These are phyloP conservation scores for Drosophila aff. DNA, from an alignment of 1,140 invertebrate species.

Conservation along the genomic window DNA sequence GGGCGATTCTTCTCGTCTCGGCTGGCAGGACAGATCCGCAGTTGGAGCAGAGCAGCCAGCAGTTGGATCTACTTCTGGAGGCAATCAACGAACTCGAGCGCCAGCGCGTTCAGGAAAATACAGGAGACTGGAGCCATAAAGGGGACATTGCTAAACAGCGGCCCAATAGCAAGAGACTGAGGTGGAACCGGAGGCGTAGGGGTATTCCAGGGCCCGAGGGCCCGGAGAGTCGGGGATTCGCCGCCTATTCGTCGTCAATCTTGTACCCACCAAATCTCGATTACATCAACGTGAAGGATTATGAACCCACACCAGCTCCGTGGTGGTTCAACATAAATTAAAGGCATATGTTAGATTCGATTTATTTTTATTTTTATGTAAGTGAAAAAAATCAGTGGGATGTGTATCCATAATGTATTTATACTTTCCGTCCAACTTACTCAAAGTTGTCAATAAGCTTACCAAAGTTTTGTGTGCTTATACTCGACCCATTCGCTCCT, in stretches of 20 bases:
- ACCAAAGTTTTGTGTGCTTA: background rate
- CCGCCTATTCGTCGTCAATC: background rate
- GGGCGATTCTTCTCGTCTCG: background rate
- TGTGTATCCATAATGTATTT: background rate
- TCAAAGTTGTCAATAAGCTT: too few relatives aligned
- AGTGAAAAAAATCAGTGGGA: background rate
- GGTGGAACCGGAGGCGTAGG: slow-evolving; percentile 39
- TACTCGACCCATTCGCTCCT: slow-evolving; percentile 3
- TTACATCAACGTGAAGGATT: slow-evolving; percentile 49
- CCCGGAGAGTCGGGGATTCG: background rate
- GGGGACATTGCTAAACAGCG: slow-evolving; percentile 18
- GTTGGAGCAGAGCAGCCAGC: slow-evolving; percentile 7
- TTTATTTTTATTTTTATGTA: slow-evolving; percentile 4
- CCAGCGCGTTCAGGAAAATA: slow-evolving; percentile 18
- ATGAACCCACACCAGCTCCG: background rate
- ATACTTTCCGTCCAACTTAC: background rate
- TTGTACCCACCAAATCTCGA: slow-evolving; percentile 17
- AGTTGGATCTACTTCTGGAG: slow-evolving; percentile 29
- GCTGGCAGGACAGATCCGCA: background rate
- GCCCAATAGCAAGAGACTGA: slow-evolving; percentile 53
- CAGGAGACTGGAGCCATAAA: background rate
- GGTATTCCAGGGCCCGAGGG: background rate
- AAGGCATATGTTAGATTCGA: background rate
- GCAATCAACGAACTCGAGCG: slow-evolving; percentile 55
- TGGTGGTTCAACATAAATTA: slow-evolving; percentile 56